A percentile compares a stretch with the other conserved stretches of the same genome.
Evolutionary conservation across 2,797 vertebrate species (phyloP).

Genomic region (Moxostoma hubbsi): DNA sequence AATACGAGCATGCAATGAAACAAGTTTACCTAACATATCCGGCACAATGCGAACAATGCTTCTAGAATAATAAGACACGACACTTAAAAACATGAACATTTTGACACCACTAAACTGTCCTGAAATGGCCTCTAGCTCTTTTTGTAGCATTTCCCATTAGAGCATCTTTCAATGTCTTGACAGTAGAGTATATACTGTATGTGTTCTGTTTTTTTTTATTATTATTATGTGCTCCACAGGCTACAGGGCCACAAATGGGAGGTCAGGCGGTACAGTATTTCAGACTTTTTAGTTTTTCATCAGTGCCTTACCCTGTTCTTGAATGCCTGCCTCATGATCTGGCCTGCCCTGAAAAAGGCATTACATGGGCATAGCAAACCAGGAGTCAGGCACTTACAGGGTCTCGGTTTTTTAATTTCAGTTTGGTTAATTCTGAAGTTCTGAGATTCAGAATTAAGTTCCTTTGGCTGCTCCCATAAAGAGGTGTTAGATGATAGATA

Average conservation of each 20-base stretch:
- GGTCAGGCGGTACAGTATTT: slow-evolving; percentile 61
- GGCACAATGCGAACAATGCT: neutral
- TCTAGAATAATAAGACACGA: neutral
- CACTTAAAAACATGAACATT: neutral
- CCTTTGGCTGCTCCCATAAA: neutral
- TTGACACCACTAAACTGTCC: too few relatives aligned
- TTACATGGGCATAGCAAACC: slow-evolving; percentile 33
- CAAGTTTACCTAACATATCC: neutral
- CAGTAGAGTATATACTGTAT: slow-evolving; percentile 21
- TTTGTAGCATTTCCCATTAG: neutral
- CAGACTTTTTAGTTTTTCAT: neutral
- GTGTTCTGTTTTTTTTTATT: slow-evolving; percentile 51
- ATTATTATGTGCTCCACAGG: slow-evolving; percentile 51
- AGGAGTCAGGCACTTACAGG: slow-evolving; percentile 14
- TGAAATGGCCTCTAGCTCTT: neutral
- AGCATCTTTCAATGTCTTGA: neutral
- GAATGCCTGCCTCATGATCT: slow-evolving; percentile 36
- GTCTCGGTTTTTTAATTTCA: slow-evolving; percentile 7
- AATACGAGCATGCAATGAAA: slow-evolving; percentile 13
- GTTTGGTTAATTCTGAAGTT: slow-evolving; percentile 31
- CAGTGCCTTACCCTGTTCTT: slow-evolving; percentile 14
- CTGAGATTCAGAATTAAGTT: neutral
- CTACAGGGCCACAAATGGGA: slow-evolving; percentile 50
- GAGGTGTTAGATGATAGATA: too few relatives aligned
- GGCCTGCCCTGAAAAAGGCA: slow-evolving; percentile 6